Base-by-base conservation (phyloP, 2,113 vertebrate genomes). In the Sisor rabdophorus region DNA sequence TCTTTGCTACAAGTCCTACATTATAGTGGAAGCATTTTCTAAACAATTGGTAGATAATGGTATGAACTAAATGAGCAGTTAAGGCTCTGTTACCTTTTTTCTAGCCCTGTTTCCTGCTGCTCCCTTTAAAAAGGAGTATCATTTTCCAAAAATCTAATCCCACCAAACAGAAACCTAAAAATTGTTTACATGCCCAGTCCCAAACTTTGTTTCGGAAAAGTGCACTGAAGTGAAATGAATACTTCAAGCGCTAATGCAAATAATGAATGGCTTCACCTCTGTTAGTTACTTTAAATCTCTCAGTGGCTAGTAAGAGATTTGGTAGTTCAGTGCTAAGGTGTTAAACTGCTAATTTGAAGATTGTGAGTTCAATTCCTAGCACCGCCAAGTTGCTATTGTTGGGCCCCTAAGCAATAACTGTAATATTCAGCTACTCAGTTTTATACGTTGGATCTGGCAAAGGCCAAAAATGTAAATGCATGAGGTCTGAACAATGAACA, bases 1-100 rank as follows among this genome's bases (percentile, higher is more conserved):
- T 47, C 1, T 17, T 3, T 40, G 63, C 12, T 17, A 12, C 16
- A 47, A 53, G 71, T 36, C 17, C 63, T 47, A 28, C 28, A 16
- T 72, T 56, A 65, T 48, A 60, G 56, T 32, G 47, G n/a, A 30
- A 16, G 16, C 17, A 52, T 30, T 63, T 32, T 61, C 64, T 77
- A 70, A 76, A 55, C 61, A 69, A 52, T 15, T 32, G 19, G 22
- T 53, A 44, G 22, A 69, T 48, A 55, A 68, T 82, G 76, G 40
- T 44, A 36, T 10, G 10, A 9, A 44, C 40, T 44, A 44, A 6
- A 26, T 26, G 60, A 28, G 44, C 26, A 20, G n/a, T 22, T n/a
- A 40, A 75, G 56, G 47, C 17, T 0, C 36, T 50, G 40, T 52
- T 26, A 13, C 17, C 19, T 40, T 52, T 56, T 52, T 55, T 78